Percentiles rank a stretch among this genome's conserved stretches.
Conservation (phyloP, 2,797 vertebrate genomes). For the Rhynchonycteris naso region DNA sequence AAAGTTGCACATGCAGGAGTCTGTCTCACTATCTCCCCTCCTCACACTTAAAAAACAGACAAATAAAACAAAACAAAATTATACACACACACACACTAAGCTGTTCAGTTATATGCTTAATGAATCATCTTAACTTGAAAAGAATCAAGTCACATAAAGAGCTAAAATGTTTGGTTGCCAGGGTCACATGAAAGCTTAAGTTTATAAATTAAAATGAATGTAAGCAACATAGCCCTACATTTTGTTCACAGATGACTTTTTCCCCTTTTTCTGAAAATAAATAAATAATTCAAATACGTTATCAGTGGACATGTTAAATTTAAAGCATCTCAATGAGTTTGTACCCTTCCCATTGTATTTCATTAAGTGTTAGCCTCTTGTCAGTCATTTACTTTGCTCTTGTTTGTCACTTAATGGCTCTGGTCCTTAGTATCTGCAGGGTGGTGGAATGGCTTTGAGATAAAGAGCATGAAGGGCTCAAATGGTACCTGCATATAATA, state of each 20-base stretch:
- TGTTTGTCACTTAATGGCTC: neutral
- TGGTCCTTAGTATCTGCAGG: neutral
- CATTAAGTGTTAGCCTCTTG: neutral
- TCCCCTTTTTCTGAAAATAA: neutral
- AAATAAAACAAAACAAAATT: no score
- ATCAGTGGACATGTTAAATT: neutral
- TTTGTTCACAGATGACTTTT: neutral
- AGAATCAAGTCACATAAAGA: constrained; percentile 19
- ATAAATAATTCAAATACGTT: neutral
- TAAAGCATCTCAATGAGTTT: neutral
- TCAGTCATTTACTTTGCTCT: neutral
- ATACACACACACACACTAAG: neutral
- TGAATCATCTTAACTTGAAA: neutral
- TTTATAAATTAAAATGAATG: constrained; percentile 28
- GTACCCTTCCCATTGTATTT: neutral
- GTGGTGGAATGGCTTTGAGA: neutral
- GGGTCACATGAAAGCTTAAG: neutral
- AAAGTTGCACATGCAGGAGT: no score
- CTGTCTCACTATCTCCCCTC: no score
- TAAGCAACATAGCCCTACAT: neutral
- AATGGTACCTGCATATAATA: neutral
- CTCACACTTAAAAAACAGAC: no score
- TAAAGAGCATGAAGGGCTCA: neutral
- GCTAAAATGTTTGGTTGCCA: neutral
- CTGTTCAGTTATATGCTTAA: neutral